Conservation (phyloP, 2,113 vertebrate genomes). For the Porphyrio hochstetteri region DNA sequence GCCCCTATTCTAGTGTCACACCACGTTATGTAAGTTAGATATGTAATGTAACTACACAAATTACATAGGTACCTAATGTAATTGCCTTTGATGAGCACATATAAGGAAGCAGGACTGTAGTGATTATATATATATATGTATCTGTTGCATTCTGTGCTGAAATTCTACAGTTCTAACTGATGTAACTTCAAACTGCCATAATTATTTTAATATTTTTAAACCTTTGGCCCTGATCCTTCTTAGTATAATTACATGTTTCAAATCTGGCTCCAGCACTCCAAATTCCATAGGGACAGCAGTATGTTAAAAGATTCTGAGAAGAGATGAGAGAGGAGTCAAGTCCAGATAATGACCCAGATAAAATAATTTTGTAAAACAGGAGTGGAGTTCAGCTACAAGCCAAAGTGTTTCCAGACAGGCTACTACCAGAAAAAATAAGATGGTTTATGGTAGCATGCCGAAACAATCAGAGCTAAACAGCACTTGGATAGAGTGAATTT, state of each 20-base stretch:
- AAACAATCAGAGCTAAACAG: background rate
- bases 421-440: background rate
- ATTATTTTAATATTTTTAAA: background rate
- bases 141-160: background rate
- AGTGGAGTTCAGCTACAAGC: background rate
- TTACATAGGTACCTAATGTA: background rate
- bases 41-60: background rate
- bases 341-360: background rate
- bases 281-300: background rate
- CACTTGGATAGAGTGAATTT: background rate
- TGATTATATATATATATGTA: background rate
- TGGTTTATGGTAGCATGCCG: background rate
- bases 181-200: background rate
- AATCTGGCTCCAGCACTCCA: background rate
- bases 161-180: background rate
- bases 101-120: background rate
- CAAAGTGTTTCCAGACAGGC: background rate
- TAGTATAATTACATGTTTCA: background rate
- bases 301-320: background rate
- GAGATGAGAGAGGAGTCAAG: background rate
- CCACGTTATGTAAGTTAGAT: background rate
- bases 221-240: background rate
- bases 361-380: background rate
- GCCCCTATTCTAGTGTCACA: background rate
- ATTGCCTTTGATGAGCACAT: background rate